phyloP scores from a whole-genome alignment of 2,888 invertebrate species.

The Drosophila nr. medialis region DNA sequence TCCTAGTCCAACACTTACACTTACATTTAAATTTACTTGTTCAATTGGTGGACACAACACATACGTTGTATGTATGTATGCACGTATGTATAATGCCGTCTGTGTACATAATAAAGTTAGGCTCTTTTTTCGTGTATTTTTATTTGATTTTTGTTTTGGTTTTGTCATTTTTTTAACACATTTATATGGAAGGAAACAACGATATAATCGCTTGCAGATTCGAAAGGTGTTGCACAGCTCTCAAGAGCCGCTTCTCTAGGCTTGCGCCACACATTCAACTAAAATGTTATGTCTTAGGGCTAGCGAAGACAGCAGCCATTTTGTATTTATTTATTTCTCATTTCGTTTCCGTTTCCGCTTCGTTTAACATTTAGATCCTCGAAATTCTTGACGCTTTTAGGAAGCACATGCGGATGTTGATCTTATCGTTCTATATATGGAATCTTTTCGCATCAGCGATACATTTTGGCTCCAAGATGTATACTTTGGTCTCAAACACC shows the following conservation, averaged over 20 bases:
- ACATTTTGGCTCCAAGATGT: neutral
- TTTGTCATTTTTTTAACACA: neutral
- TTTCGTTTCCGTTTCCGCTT: neutral
- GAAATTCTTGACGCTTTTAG: neutral
- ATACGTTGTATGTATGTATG: too few relatives aligned
- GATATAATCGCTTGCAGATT: neutral
- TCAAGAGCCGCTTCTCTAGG: too few relatives aligned
- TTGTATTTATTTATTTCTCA: neutral
- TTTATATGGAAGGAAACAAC: conserved; percentile 1
- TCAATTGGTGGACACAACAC: neutral
- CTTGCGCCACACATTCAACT: too few relatives aligned
- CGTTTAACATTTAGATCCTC: neutral
- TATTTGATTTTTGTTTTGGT: neutral
- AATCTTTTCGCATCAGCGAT: neutral
- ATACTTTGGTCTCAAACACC: neutral
- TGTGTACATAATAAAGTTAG: conserved; percentile 6
- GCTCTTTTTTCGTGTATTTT: neutral
- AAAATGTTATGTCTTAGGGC: neutral
- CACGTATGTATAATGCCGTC: neutral
- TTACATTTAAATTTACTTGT: neutral
- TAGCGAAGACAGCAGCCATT: neutral
- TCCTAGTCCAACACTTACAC: conserved; percentile 16
- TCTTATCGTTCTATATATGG: neutral
- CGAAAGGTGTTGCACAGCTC: neutral
- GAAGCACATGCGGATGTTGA: neutral